A percentile compares a stretch with the other conserved stretches of the same genome.
These are phyloP conservation scores for Mythimna ferrago DNA, from an alignment of 2,888 invertebrate species.

Conservation along the genomic window DNA sequence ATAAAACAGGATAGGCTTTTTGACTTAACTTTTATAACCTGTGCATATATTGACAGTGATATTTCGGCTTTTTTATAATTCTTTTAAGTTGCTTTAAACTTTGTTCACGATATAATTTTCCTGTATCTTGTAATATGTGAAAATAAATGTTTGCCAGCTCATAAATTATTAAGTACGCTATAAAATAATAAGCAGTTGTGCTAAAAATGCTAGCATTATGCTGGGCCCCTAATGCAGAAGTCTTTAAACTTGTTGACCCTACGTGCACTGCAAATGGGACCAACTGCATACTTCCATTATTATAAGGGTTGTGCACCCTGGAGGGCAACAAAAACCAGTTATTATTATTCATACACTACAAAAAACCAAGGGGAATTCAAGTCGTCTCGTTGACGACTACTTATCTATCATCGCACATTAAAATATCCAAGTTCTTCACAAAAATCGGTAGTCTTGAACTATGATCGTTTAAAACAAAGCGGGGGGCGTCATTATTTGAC, in stretches of 20 bases:
- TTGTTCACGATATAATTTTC: not conserved
- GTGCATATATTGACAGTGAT: constrained; percentile 10
- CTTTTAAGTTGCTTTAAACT: not conserved
- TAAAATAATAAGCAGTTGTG: constrained; percentile 31
- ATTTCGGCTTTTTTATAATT: not conserved
- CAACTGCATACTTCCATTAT: constrained; percentile 87
- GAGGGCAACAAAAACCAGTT: constrained; percentile 84
- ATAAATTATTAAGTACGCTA: constrained; percentile 2
- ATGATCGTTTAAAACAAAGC: constrained; percentile 82
- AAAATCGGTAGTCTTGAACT: constrained; percentile 75
- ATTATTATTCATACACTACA: constrained; percentile 84
- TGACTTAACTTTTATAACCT: constrained; percentile 54
- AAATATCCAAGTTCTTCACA: constrained; percentile 73
- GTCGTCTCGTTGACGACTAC: constrained; percentile 78
- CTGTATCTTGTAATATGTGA: not conserved
- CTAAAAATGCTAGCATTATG: constrained; percentile 39
- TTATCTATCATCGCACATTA: constrained; percentile 81
- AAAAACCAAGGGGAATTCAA: constrained; percentile 75
- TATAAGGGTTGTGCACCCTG: constrained; percentile 86
- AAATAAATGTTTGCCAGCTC: not conserved
- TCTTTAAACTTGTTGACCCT: constrained; percentile 84
- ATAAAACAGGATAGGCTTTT: constrained; percentile 72
- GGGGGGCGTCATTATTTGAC: constrained; percentile 79
- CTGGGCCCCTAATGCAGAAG: constrained; percentile 71
- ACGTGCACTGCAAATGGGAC: constrained; percentile 79